phyloP scores from a whole-genome alignment of 2,113 vertebrate species.

The Phalacrocorax aristotelis region DNA sequence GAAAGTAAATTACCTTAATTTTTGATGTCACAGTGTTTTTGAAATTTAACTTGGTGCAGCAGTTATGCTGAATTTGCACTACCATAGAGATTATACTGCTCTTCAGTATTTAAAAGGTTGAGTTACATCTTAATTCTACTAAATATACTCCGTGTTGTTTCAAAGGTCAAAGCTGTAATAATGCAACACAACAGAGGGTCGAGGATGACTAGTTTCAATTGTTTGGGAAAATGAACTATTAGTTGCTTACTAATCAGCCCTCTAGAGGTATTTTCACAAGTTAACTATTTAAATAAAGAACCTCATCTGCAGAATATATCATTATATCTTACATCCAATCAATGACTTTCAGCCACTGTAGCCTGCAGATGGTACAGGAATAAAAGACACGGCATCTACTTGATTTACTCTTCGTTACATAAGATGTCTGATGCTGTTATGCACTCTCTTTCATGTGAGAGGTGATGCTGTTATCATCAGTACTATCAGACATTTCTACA shows the following conservation, averaged over 20 bases:
- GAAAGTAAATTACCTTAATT: neutral
- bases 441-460: neutral
- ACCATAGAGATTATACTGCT: neutral
- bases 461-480: neutral
- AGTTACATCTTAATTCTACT: neutral
- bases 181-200: neutral
- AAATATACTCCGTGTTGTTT: neutral
- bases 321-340: neutral
- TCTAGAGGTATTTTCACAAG: neutral
- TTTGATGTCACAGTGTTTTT: neutral
- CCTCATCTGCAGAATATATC: neutral
- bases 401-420: accelerated
- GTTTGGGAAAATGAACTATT: neutral
- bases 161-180: neutral
- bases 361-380: neutral
- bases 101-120: neutral
- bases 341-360: neutral
- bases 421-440: neutral
- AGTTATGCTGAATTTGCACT: neutral
- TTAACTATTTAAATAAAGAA: neutral
- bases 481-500: neutral
- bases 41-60: neutral
- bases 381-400: neutral
- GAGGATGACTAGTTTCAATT: neutral
- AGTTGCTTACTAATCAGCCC: neutral